These are phyloP conservation scores for Diprion similis DNA, from an alignment of 1,140 invertebrate genomes.

Conservation along the genomic window DNA sequence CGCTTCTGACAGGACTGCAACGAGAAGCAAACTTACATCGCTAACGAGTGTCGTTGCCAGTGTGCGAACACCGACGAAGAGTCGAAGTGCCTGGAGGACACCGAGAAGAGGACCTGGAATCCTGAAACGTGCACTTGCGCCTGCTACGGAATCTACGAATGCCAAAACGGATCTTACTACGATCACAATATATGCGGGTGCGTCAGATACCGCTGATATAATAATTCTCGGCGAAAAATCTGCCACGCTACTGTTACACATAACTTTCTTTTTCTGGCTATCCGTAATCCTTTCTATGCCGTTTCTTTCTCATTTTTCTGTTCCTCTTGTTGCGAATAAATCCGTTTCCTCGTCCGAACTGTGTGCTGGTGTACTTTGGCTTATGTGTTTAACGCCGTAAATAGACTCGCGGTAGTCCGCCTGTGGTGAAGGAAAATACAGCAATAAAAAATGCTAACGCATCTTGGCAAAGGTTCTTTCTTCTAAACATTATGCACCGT, in stretches of 20 bases:
- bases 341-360: no score
- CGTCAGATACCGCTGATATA: constrained; percentile 28
- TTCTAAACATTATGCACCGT: no score
- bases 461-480: no score
- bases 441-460: no score
- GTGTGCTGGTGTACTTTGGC: no score
- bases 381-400: no score
- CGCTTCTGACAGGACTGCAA: constrained; percentile 65
- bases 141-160: constrained; percentile 63
- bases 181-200: constrained; percentile 69
- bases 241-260: neutral
- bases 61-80: constrained; percentile 69
- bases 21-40: constrained; percentile 63
- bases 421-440: no score
- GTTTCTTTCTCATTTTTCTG: no score
- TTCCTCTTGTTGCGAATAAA: no score
- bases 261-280: no score
- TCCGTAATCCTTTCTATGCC: no score
- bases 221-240: neutral
- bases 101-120: constrained; percentile 68
- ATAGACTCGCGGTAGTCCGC: no score
- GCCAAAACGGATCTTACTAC: constrained; percentile 67
- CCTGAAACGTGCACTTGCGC: constrained; percentile 64
- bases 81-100: constrained; percentile 62
- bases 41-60: constrained; percentile 64